phyloP scores from a whole-genome alignment of 2,113 vertebrate species.

The Cynoglossus semilaevis region DNA sequence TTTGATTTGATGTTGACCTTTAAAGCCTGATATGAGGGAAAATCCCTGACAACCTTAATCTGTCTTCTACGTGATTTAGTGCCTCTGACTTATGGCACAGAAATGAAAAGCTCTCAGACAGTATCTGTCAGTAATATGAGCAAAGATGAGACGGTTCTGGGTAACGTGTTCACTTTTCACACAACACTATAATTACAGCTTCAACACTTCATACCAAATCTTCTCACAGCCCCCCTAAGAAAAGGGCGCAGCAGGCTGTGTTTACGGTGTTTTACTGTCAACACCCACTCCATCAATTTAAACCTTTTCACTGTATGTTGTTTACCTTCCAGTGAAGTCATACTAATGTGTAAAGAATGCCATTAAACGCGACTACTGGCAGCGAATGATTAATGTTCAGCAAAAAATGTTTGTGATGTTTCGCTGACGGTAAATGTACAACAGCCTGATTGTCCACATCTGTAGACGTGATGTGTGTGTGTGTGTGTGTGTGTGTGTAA shows the following conservation, averaged over 20 bases:
- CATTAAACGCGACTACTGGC: constrained; percentile 2
- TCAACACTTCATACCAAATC: constrained; percentile 35
- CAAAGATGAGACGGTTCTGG: constrained; percentile 6
- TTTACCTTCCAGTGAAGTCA: constrained; percentile 23
- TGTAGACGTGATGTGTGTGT: constrained; percentile 9
- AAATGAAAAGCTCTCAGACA: constrained; percentile 15
- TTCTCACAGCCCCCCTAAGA: constrained; percentile 14
- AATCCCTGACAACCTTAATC: background rate
- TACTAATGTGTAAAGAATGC: constrained; percentile 40
- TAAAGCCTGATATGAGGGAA: background rate
- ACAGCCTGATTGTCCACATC: constrained; percentile 35
- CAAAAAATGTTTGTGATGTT: constrained; percentile 4
- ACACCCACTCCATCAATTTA: constrained; percentile 14
- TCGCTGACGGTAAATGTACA: constrained; percentile 37
- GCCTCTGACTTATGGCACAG: background rate
- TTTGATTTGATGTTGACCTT: background rate
- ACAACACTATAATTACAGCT: constrained; percentile 43
- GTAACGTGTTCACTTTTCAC: constrained; percentile 4
- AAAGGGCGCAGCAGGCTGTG: constrained; percentile 15
- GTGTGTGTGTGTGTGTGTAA: constrained; percentile 7
- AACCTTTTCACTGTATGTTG: constrained; percentile 9
- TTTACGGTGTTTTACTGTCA: constrained; percentile 38
- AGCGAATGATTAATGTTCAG: constrained; percentile 23
- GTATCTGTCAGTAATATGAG: constrained; percentile 17
- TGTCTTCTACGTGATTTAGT: background rate